A percentile compares a stretch with the other conserved stretches of the same genome.
Conservation (phyloP, 2,113 vertebrate species). For the Pogona vitticeps region DNA sequence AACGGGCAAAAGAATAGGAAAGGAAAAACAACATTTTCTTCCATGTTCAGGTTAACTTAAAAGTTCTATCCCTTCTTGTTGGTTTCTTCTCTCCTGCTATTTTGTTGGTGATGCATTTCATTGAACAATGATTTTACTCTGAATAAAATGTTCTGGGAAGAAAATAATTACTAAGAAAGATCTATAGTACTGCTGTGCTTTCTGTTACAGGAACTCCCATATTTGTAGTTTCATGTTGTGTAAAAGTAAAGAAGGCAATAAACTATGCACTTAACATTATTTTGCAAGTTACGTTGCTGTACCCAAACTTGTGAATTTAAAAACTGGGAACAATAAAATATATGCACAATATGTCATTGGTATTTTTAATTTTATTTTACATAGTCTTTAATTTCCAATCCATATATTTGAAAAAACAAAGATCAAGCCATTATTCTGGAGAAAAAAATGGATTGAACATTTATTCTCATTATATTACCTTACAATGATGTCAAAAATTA, state of each 20-base stretch:
- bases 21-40: no score
- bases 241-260: slow-evolving; percentile 12
- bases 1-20: no score
- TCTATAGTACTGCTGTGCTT: neutral
- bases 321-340: slow-evolving; percentile 32
- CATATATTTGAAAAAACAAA: slow-evolving; percentile 50
- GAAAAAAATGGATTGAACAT: neutral
- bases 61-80: neutral
- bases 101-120: neutral
- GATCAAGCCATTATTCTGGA: slow-evolving; percentile 63
- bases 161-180: neutral
- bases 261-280: slow-evolving; percentile 23
- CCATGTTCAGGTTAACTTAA: no score
- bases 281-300: slow-evolving; percentile 30
- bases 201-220: slow-evolving; percentile 27
- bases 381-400: slow-evolving; percentile 39
- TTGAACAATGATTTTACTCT: neutral
- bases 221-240: slow-evolving; percentile 18
- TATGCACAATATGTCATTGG: slow-evolving; percentile 41
- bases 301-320: slow-evolving; percentile 42
- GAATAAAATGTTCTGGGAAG: neutral
- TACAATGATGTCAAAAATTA: neutral
- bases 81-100: neutral
- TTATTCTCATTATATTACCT: neutral
- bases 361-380: neutral